Evolutionary conservation across 2,113 vertebrate genomes (phyloP), one percentile per base, ranked within the genome.

Genomic region (Protomyctophum bolini): DNA sequence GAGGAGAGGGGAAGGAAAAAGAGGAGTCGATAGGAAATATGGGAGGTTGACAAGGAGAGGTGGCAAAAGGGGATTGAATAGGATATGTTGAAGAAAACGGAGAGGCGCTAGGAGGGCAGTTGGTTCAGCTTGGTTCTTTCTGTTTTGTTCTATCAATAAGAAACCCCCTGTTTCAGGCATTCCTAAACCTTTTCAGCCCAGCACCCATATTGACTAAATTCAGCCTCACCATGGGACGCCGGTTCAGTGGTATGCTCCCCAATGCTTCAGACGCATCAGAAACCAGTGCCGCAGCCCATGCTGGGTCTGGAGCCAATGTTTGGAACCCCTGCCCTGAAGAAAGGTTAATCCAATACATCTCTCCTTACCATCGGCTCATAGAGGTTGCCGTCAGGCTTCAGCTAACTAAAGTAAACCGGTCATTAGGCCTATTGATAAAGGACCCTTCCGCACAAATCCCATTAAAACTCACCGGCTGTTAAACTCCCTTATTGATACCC

Each of bases 401-500:
- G 54, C n/a, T 56, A 56, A 56, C 41, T 5, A 60, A 63, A 73
- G 56, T 5, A 21, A 72, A 63, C 66, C 46, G 70, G 58, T 86
- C 88, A 84, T 87, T 88, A 84, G 85, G 65, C 65, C 45, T 58
- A 82, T 89, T 58, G 83, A 87, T 60, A 69, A 70, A 58, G 69
- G 33, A 29, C 64, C 80, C 49, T 55, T 50, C 58, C 86, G 58
- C 82, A 76, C 78, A 73, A 72, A 82, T 86, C 80, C 75, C 76
- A 80, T 86, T 87, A 83, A 78, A 80, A 29, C 73, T 80, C 80
- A 77, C 28, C 47, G 69, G 66, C 14, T 63, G 81, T 86, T 89
- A 88, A 86, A 86, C 81, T 78, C 63, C 2, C 75, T 82, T 90
- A 90, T 86, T 85, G 88, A 90, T 7, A 75, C 63, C 15, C 2